Evolutionary conservation across 2,888 invertebrate genomes (phyloP), one percentile per base, ranked within the genome.

Genomic region (Leucophenga maculata): DNA sequence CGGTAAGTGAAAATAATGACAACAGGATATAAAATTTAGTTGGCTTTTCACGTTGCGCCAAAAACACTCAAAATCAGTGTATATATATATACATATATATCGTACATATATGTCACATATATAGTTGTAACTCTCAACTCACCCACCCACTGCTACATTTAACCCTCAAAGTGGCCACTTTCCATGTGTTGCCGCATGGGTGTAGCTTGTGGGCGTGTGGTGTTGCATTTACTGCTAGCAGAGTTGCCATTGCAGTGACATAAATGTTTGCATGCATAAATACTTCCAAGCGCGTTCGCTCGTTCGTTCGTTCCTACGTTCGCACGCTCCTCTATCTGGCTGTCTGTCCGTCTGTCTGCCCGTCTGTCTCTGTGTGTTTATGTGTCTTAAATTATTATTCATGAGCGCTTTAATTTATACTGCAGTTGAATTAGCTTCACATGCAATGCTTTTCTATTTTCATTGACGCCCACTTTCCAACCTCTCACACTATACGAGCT

Each of bases 381-480:
- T 71, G 73, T 78, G 80, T 78, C 82, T 82, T 82, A 76, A 82
- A 80, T 82, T 80, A 80, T 80, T 80, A 80, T 80, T 80, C 80
- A 80, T 80, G 78, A 80, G 80, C 66, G 76, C 79, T 74, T 80
- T 79, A 80, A 80, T 82, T 82, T 80, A 80, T 80, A 79, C 80
- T 80, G 80, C 82, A 80, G 79, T 80, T 80, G 62, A 46, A 46
- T 64, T 64, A 32, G 59, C 55, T 14, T 26, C 22, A 16, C 52
- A 20, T 52, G 52, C 52, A 52, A 18, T 20, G 16, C 20, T 52
- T 52, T 52, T 52, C 16, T 16, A 52, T 52, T 52, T 52, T 52
- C 20, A 52, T 52, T n/a, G 1, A 39, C 39, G 39, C 39, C 39
- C 39, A 39, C n/a, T 39, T 39, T 8, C 39, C 39, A 39, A 39